Evolutionary conservation across 2,797 vertebrate species (phyloP).

Genomic region (Erpetoichthys calabaricus): DNA sequence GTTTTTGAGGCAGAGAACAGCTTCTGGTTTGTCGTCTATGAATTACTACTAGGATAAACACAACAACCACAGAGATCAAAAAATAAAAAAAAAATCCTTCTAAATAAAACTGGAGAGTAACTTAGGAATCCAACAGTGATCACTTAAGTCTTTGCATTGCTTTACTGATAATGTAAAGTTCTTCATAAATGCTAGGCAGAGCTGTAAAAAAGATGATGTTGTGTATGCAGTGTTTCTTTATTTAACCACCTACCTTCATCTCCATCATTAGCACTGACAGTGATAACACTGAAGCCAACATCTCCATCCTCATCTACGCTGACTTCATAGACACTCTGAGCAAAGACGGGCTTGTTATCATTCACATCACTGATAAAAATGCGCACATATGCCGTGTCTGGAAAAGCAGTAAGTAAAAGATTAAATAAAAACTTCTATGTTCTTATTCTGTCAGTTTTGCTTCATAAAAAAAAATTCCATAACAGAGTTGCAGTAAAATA

Average conservation of each 20-base stretch:
- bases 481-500: conserved; percentile 39
- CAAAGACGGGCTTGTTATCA: conserved; percentile 74
- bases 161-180: too few species aligned
- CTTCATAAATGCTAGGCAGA: too few species aligned
- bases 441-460: conserved; percentile 34
- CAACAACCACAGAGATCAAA: too few species aligned
- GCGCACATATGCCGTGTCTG: conserved; percentile 68
- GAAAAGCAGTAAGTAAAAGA: conserved; percentile 35
- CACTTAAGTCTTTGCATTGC: too few species aligned
- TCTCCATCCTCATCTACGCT: conserved; percentile 70
- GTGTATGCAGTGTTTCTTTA: neutral
- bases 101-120: too few species aligned
- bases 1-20: too few species aligned
- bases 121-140: too few species aligned
- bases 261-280: conserved; percentile 67
- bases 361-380: conserved; percentile 76
- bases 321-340: conserved; percentile 57
- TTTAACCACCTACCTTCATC: conserved; percentile 59
- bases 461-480: conserved; percentile 24
- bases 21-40: too few species aligned
- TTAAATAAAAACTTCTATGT: conserved; percentile 26
- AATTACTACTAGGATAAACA: too few species aligned
- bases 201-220: too few species aligned
- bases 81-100: too few species aligned
- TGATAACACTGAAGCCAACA: conserved; percentile 58